Evolutionary conservation across 2,888 invertebrate species (phyloP).

Genomic region (Himalopsyche japonica): DNA sequence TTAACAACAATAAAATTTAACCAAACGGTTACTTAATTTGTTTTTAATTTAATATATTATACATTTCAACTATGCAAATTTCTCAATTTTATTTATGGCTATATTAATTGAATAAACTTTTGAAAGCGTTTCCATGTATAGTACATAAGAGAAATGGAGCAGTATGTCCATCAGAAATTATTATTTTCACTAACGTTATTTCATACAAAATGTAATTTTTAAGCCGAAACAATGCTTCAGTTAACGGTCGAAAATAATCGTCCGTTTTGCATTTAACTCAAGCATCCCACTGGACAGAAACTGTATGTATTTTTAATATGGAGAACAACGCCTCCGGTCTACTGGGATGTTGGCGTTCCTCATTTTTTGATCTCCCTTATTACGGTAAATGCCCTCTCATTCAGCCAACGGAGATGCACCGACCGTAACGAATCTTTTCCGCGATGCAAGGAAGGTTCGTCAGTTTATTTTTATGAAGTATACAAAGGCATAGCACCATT

Average conservation of each 20-base stretch:
- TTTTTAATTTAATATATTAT: no score
- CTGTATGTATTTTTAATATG: conserved; percentile 37
- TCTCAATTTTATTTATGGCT: no score
- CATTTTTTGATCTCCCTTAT: conserved; percentile 11
- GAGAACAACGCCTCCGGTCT: conserved; percentile 31
- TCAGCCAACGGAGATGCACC: background rate
- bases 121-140: background rate
- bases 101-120: no score
- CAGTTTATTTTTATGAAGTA: no score
- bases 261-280: background rate
- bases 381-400: background rate
- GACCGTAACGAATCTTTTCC: background rate
- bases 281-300: conserved; percentile 22
- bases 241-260: background rate
- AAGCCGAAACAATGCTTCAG: background rate
- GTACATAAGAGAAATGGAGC: background rate
- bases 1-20: no score
- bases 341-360: conserved; percentile 10
- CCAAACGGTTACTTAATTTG: no score
- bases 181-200: background rate
- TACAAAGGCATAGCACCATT: no score
- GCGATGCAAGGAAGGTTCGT: background rate
- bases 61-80: no score
- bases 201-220: background rate
- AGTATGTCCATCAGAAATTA: background rate